Conservation (phyloP, 2,797 vertebrate species). For the Sebastes paucispinis region DNA sequence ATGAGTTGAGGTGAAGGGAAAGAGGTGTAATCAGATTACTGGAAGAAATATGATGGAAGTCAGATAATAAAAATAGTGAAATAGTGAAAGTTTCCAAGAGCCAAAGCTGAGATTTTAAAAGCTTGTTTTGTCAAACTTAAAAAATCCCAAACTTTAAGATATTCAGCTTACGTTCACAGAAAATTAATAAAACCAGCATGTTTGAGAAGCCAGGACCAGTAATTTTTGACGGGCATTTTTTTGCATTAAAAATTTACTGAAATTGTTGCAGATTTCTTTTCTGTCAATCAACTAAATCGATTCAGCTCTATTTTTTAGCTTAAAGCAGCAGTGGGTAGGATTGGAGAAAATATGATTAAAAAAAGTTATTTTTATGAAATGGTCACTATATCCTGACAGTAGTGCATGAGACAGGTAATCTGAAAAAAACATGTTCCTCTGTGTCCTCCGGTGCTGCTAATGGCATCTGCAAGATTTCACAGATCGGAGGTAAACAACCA, state of each 20-base stretch:
- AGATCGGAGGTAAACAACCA: rapidly evolving
- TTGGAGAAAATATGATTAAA: too few species aligned
- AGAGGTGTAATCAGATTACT: neutral
- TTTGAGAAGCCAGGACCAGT: neutral
- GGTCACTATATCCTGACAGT: too few species aligned
- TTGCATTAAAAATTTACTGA: rapidly evolving
- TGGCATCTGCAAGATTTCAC: too few species aligned
- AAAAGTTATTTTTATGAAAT: too few species aligned
- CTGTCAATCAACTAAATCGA: neutral
- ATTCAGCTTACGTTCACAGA: neutral
- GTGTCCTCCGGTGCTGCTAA: too few species aligned
- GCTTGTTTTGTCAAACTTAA: neutral
- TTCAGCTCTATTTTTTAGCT: neutral
- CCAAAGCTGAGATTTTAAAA: neutral
- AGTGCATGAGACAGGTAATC: too few species aligned
- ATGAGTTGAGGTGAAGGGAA: neutral
- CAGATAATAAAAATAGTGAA: neutral
- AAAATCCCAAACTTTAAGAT: neutral
- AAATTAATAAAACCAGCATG: neutral
- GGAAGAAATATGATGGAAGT: too few species aligned
- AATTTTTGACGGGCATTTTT: neutral
- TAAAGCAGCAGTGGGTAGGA: too few species aligned
- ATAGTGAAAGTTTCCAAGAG: neutral
- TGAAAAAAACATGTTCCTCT: too few species aligned
- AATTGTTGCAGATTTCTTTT: neutral